Base-by-base conservation (phyloP, 2,113 vertebrate species). In the Oenanthe melanoleuca region DNA sequence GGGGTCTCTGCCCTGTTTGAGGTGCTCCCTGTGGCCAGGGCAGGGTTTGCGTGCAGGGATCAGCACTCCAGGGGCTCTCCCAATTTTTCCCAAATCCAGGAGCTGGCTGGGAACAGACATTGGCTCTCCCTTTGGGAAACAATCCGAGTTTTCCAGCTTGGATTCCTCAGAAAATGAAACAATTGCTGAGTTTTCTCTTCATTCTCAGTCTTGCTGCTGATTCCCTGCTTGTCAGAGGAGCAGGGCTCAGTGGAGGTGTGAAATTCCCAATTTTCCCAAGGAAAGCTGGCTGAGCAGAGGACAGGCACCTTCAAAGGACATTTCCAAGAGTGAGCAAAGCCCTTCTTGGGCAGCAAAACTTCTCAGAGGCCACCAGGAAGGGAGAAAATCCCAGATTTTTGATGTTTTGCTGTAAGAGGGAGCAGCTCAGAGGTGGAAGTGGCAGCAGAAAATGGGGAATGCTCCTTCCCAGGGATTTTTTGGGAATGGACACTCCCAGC, bases 51-150 rank as follows among this genome's bases (percentile, higher is more conserved):
- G 37, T 52, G 33, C 34, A 5, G 34, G 72, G 57, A 37, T 6
- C 3, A 16, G n/a, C 8, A 3, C 7, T 55, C 20, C 2, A 23
- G 37, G 21, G 11, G 21, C 34, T 40, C 33, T 60, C 61, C 28
- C 33, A 34, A 8, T 37, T 13, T 21, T 47, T 57, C 56, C 67
- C 33, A 22, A 37, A 8, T 23, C 71, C 0, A 0, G 23, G 55
- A 73, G 12, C 37, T 0, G 1, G 2, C 34, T 2, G 2, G 56
- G 47, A n/a, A 21, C 25, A 21, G 37, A 45, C 1, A 3, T 75
- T 83, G 33, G 11, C 38, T 70, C 15, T 44, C 21, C 19, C 31
- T 50, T 40, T 42, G 63, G 67, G 18, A 55, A 42, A 0, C 22
- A 29, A 42, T 6, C 47, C 0, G 0, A 34, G 9, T 29, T 79